Base-by-base conservation (phyloP, 2,888 invertebrate genomes). In the Drepana falcataria region DNA sequence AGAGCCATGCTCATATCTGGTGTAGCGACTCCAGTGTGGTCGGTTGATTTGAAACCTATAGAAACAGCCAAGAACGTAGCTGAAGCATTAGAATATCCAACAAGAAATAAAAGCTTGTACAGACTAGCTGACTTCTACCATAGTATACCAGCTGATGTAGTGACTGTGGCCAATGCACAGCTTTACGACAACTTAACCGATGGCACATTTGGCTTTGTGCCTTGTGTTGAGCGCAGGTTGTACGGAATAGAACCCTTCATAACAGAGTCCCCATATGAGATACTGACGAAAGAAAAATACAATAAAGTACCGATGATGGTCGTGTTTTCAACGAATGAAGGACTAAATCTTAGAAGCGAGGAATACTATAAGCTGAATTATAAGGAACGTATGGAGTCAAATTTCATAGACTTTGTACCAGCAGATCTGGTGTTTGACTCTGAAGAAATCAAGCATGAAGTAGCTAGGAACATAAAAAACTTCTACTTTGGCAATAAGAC, bases 1-100 rank as follows among this genome's bases (percentile, higher is more conserved):
- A 67, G 65, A 55, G 79, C 73, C 3, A 75, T 81, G 4, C 55
- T 71, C 0, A 75, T 75, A 56, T 73, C 73, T 4, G 77, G 64
- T 3, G 57, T 68, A 47, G 65, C 65, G 2, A 65, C 65, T 4
- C 48, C 68, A 35, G 69, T 71, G 34, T 75, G 73, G 72, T 59
- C 72, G 3, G 52, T 65, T 3, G 71, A 73, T 53, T 41, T 52
- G 9, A 48, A 68, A 48, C 75, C 75, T 1, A 55, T 71, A 21
- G 51, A 53, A 44, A 73, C 72, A 3, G 77, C 76, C 3, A 48
- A 53, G 3, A 55, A 61, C 5, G 44, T 73, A 0, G 68, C 67
- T 1, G 53, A 62, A 34, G 44, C 6, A 3, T 44, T 44, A 9
- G 44, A 9, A 9, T 44, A 44, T 44, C 44, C 44, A 44, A 7